These are phyloP conservation scores for Sakesphorus luctuosus DNA, from an alignment of 2,113 vertebrate genomes.

Conservation along the genomic window DNA sequence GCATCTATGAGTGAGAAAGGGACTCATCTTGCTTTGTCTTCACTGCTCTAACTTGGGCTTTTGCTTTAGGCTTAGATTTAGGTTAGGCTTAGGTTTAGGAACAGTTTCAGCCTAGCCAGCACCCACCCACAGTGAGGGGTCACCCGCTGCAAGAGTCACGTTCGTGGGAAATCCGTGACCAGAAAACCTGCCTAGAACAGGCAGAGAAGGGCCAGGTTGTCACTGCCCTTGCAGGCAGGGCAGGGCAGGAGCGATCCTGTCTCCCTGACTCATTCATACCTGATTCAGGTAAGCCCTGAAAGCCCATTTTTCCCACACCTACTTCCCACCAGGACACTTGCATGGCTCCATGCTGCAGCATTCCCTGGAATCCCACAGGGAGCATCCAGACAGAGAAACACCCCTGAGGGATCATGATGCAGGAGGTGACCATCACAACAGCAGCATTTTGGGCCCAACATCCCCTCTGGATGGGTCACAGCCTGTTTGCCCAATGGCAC, in stretches of 20 bases:
- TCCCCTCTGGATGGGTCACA: neutral
- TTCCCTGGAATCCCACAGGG: neutral
- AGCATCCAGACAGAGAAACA: neutral
- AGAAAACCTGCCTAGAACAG: neutral
- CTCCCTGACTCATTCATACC: neutral
- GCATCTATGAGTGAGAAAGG: neutral
- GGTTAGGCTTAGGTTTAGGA: neutral
- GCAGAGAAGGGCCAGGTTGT: neutral
- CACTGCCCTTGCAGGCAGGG: neutral
- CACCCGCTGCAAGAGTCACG: fast-evolving
- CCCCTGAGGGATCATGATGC: fast-evolving
- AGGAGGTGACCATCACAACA: neutral
- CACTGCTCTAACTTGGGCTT: neutral
- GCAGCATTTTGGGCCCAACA: neutral
- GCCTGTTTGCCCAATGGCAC: neutral
- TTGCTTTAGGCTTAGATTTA: neutral
- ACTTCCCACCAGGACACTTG: no score
- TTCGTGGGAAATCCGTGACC: fast-evolving
- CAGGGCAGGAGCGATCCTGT: neutral
- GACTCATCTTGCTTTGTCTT: neutral
- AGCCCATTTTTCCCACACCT: neutral
- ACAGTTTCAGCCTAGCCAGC: neutral
- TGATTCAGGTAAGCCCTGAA: neutral
- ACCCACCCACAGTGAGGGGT: neutral
- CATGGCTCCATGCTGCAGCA: neutral